Percentiles rank a stretch among this genome's conserved stretches.
phyloP scores from a whole-genome alignment of 2,797 vertebrate species.

The Darevskia nairensis region DNA sequence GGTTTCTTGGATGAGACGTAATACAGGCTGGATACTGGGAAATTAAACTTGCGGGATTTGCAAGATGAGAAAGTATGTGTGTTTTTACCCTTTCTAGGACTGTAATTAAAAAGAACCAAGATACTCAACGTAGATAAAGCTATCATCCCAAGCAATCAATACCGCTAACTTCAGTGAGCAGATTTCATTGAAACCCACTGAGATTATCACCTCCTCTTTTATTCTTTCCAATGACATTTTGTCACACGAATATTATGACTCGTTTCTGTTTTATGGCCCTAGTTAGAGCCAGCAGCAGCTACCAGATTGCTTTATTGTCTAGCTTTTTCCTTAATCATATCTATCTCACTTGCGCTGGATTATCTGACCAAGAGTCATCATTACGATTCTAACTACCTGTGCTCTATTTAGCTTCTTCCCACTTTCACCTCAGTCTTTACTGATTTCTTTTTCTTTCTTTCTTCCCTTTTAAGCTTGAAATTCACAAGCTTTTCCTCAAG shows the following conservation, averaged over 20 bases:
- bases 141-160: constrained; percentile 3
- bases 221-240: neutral
- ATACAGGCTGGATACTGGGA: neutral
- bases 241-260: constrained; percentile 4
- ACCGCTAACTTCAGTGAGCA: constrained; percentile 30
- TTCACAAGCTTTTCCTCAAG: too few relatives aligned
- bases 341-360: neutral
- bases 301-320: neutral
- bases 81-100: constrained; percentile 34
- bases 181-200: neutral
- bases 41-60: neutral
- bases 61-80: constrained; percentile 9
- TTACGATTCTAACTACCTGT: neutral
- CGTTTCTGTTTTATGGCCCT: constrained; percentile 1
- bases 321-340: neutral
- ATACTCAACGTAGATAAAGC: constrained; percentile 36
- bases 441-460: too few relatives aligned
- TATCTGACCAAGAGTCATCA: neutral
- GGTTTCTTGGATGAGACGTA: neutral
- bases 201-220: neutral
- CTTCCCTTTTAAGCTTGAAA: neutral
- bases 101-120: constrained; percentile 45
- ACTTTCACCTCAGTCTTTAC: neutral
- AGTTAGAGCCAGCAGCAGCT: neutral
- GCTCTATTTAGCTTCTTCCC: neutral